Evolutionary conservation across 2,113 vertebrate genomes (phyloP).

Genomic region (Notothenia rossii): DNA sequence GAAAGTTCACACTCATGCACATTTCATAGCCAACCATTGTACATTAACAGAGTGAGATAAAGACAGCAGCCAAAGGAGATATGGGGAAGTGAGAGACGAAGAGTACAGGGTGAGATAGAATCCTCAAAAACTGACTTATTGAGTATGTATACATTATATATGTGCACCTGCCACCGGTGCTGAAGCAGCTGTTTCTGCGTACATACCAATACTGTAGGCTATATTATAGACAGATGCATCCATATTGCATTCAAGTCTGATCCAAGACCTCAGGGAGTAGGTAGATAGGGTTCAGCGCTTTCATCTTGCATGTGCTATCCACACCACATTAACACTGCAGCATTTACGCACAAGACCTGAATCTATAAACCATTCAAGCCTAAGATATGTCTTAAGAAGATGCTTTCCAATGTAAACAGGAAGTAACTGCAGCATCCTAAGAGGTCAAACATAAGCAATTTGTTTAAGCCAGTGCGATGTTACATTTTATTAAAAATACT

Average conservation of each 20-base stretch:
- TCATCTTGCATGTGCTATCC: constrained; percentile 8
- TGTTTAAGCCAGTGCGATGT: too few relatives aligned
- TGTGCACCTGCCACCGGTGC: background rate
- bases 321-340: constrained; percentile 12
- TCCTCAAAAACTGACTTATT: constrained; percentile 4
- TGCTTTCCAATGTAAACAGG: background rate
- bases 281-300: constrained; percentile 25
- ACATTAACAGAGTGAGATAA: constrained; percentile 31
- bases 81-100: constrained; percentile 11
- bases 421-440: background rate
- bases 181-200: constrained; percentile 6
- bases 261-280: constrained; percentile 13
- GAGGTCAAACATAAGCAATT: too few relatives aligned
- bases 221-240: background rate
- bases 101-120: constrained; percentile 19
- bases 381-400: background rate
- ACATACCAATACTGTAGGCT: background rate
- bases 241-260: background rate
- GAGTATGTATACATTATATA: background rate
- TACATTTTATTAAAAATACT: background rate
- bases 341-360: constrained; percentile 16
- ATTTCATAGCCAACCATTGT: constrained; percentile 22
- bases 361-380: constrained; percentile 1
- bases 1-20: constrained; percentile 33
- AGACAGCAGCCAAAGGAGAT: constrained; percentile 21